Base-by-base conservation (phyloP, 2,888 invertebrate species). In the Nomada hirtipes region DNA sequence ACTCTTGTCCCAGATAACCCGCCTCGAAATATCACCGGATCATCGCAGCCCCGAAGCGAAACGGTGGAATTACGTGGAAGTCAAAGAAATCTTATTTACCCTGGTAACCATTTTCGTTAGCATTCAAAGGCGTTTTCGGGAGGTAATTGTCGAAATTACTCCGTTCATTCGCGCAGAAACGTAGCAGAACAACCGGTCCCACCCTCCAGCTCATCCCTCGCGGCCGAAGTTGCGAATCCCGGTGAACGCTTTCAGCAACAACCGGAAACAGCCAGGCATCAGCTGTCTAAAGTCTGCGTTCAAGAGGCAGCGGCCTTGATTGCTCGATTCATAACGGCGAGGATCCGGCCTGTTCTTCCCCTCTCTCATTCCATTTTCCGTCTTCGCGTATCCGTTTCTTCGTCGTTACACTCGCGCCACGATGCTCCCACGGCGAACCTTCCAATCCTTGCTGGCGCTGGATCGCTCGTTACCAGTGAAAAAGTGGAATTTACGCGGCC, bases 271-370 rank as follows among this genome's bases (percentile, higher is more conserved):
- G 63, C 59, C 42, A 76, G 81, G 86, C 83, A 88, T 88, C 88
- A 88, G 88, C 84, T 88, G 88, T 76, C 75, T 78, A 70, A 83
- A 79, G 76, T 83, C 72, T 65, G 61, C 15, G 60, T 72, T 70
- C 71, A 36, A 79, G 83, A 78, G 74, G 70, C 78, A 67, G 57
- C 63, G 75, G 78, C 65, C 76, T 83, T 89, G 88, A 89, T 89
- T 89, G 88, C 89, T 59, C 89, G 85, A 89, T 89, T 89, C 89
- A 89, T 89, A 87, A 86, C 83, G 61, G 72, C 71, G 61, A 52
- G 81, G 76, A 88, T 83, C 81, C 76, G 72, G 61, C 57, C 67
- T 59, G 59, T 69, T 79, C 75, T 11, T 44, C 50, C 74, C 50
- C 44, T 10, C 67, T 57, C 47, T 50, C 47, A 59, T 23, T 57